Conservation (phyloP, 2,888 invertebrate genomes). For the Ornithoptera alexandrae region DNA sequence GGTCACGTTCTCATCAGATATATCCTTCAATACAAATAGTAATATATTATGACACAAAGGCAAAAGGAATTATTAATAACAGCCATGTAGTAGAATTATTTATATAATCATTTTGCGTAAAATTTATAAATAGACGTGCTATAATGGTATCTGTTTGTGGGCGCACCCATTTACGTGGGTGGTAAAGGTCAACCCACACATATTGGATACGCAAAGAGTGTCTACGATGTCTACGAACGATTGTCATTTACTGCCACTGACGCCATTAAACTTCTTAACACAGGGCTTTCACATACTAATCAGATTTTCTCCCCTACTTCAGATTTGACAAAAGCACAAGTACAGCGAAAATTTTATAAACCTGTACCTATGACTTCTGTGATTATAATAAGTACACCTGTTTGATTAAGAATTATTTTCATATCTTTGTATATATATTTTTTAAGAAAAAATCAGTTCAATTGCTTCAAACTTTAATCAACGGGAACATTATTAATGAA, state of each 20-base stretch:
- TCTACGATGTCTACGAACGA: conserved; percentile 20
- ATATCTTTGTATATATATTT: no score
- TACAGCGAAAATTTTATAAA: no score
- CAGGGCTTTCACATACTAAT: neutral
- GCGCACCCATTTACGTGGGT: conserved; percentile 15
- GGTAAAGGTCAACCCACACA: conserved; percentile 25
- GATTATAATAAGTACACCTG: no score
- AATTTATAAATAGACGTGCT: conserved; percentile 17
- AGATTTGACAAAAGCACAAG: no score
- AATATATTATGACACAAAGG: neutral
- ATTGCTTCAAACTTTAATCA: no score
- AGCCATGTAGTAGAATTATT: neutral
- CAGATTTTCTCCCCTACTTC: neutral
- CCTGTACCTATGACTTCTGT: no score
- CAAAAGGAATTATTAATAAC: neutral
- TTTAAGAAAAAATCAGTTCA: no score
- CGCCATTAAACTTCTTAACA: neutral
- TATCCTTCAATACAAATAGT: neutral
- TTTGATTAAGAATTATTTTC: no score
- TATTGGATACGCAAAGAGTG: conserved; percentile 18
- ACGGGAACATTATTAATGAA: no score
- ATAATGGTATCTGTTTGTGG: conserved; percentile 17
- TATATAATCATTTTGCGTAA: neutral
- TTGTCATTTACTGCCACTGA: conserved; percentile 4
- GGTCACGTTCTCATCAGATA: no score